Conservation (phyloP, 2,113 vertebrate genomes). For the Entomyzon cyanotis region DNA sequence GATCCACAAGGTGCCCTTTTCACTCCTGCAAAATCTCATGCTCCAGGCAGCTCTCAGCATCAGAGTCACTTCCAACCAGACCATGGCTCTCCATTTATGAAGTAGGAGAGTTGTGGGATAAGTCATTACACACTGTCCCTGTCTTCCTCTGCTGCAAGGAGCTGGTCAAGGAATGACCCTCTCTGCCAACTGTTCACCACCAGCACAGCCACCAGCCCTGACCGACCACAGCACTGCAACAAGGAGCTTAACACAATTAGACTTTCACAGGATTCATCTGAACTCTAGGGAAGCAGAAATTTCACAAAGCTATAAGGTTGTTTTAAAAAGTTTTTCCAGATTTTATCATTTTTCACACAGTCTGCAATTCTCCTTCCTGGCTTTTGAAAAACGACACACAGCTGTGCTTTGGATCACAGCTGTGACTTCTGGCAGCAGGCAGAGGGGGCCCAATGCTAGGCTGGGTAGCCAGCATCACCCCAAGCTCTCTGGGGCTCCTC, state of each 20-base stretch:
- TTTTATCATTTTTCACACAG: constrained; percentile 50
- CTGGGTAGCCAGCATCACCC: not conserved
- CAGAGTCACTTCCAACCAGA: not conserved
- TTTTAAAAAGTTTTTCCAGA: constrained; percentile 38
- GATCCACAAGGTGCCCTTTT: not conserved
- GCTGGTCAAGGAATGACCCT: rapidly evolving
- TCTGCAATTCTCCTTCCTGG: constrained; percentile 41
- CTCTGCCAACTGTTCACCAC: not conserved
- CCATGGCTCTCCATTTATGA: not conserved
- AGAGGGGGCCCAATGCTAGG: not conserved
- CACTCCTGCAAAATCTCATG: not conserved
- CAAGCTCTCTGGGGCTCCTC: rapidly evolving
- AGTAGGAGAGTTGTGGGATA: not conserved
- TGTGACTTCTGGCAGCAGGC: not conserved
- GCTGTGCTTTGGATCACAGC: constrained; percentile 30
- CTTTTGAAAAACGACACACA: not conserved
- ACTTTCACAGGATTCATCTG: not conserved
- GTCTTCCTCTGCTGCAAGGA: not conserved
- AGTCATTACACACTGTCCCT: rapidly evolving
- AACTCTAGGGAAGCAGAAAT: constrained; percentile 6
- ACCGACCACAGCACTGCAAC: rapidly evolving
- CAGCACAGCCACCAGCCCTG: not conserved
- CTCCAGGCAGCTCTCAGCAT: not conserved
- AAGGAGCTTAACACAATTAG: not conserved
- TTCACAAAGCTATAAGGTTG: not conserved